These are phyloP conservation scores for Diceros bicornis DNA, from an alignment of 2,797 vertebrate species.

Conservation along the genomic window DNA sequence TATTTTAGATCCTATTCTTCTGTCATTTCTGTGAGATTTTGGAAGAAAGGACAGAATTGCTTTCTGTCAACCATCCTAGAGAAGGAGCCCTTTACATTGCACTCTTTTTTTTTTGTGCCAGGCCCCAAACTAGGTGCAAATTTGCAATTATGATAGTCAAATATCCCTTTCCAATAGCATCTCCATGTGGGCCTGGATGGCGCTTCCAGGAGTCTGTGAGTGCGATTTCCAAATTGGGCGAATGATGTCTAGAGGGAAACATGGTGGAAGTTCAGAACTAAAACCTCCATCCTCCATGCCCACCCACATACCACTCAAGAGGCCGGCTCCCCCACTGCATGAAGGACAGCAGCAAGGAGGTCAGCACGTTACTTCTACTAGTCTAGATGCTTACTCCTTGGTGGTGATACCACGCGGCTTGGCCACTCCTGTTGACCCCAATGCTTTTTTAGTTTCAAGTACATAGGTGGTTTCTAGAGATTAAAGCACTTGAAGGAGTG, in stretches of 20 bases:
- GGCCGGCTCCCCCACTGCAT: background rate
- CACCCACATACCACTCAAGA: background rate
- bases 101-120: background rate
- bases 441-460: background rate
- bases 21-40: background rate
- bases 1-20: conserved; percentile 3
- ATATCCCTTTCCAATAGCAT: background rate
- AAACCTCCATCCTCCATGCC: background rate
- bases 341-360: background rate
- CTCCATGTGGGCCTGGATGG: background rate
- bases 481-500: background rate
- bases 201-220: background rate
- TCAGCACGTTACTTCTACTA: background rate
- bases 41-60: background rate
- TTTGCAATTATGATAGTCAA: background rate
- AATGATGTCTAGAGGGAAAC: background rate
- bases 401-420: background rate
- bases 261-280: background rate
- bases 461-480: background rate
- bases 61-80: background rate
- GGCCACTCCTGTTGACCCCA: background rate
- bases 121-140: background rate
- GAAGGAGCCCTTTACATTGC: background rate
- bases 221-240: background rate
- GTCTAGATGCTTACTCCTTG: background rate